Percentiles rank a stretch among this genome's conserved stretches.
phyloP scores from a whole-genome alignment of 2,113 vertebrate species.

The Tetraodon nigroviridis region DNA sequence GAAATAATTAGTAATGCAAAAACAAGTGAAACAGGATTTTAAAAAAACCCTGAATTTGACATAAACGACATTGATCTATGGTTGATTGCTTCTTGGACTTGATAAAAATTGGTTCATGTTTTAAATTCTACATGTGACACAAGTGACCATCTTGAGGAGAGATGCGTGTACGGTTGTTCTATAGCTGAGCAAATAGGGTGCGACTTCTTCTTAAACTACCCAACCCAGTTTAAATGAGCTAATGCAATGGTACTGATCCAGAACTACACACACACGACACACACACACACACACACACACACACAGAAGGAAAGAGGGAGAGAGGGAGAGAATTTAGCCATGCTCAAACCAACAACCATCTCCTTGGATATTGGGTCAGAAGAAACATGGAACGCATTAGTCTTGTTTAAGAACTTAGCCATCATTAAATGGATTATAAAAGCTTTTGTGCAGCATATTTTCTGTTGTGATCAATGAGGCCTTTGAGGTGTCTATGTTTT shows the following conservation, averaged over 20 bases:
- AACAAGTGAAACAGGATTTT: no score
- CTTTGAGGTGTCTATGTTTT: no score
- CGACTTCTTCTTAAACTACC: not conserved
- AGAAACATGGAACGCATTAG: conserved; percentile 2
- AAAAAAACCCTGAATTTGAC: no score
- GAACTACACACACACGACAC: not conserved
- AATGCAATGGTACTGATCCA: conserved; percentile 21
- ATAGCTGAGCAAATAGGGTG: conserved; percentile 19
- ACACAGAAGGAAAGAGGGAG: no score
- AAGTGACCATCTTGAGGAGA: not conserved
- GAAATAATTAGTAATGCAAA: no score
- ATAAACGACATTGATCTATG: no score
- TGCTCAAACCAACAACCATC: not conserved
- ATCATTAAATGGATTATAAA: not conserved
- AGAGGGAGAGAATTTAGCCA: not conserved
- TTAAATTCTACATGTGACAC: no score
- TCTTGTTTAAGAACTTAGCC: not conserved
- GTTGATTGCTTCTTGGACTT: no score
- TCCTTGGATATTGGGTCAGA: not conserved
- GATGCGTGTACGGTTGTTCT: not conserved
- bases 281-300: not conserved
- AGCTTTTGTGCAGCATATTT: not conserved
- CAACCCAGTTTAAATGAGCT: conserved; percentile 21
- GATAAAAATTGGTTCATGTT: no score
- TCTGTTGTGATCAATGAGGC: not conserved